Evolutionary conservation across 2,888 invertebrate genomes (phyloP).

Genomic region (Tortrix viridana): DNA sequence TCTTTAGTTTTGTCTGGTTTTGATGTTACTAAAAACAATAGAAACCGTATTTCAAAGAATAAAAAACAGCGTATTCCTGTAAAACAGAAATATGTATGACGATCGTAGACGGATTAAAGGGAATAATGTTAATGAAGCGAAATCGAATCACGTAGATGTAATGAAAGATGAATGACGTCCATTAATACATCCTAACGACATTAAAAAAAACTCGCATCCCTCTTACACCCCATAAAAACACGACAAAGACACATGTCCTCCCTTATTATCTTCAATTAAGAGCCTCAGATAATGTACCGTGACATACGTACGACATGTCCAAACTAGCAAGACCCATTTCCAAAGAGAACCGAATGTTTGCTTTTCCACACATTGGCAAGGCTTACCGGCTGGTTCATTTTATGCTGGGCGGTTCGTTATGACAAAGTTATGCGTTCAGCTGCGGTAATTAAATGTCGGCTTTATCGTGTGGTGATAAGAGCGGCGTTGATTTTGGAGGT

Average conservation of each 20-base stretch:
- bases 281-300: slow-evolving; percentile 78
- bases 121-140: slow-evolving; percentile 37
- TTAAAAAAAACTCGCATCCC: slow-evolving; percentile 68
- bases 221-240: slow-evolving; percentile 79
- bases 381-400: slow-evolving; percentile 51
- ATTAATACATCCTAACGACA: slow-evolving; percentile 71
- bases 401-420: slow-evolving; percentile 53
- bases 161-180: slow-evolving; percentile 61
- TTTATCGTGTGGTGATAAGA: slow-evolving; percentile 45
- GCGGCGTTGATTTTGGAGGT: slow-evolving; percentile 30
- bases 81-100: not conserved
- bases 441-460: slow-evolving; percentile 47
- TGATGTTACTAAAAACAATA: too few species aligned
- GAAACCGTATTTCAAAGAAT: too few species aligned
- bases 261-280: slow-evolving; percentile 84
- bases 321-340: slow-evolving; percentile 48
- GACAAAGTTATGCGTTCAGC: slow-evolving; percentile 50
- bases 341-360: not conserved
- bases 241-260: slow-evolving; percentile 82
- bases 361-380: slow-evolving; percentile 17
- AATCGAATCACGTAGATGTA: slow-evolving; percentile 40
- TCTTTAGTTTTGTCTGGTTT: too few species aligned
- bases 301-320: slow-evolving; percentile 71
- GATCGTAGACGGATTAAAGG: not conserved
- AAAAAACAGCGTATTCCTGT: too few species aligned